Base-by-base conservation (phyloP, 2,113 vertebrate genomes). In the Rhea pennata region DNA sequence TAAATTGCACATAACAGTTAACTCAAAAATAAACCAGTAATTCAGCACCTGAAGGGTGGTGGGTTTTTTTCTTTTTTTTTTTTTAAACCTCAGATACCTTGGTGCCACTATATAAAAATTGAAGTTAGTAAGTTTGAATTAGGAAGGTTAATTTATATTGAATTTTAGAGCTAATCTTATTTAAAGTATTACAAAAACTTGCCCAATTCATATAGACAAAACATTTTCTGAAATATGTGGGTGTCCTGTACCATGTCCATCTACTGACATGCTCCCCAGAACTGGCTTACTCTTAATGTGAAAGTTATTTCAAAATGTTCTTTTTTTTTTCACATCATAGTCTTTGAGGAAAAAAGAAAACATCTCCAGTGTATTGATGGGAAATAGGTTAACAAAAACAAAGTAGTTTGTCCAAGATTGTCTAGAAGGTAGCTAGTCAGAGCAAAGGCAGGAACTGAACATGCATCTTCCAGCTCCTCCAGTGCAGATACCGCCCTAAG, bases 11-110 rank as follows among this genome's bases (percentile, higher is more conserved):
- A 56, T 12, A 83, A 84, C 3, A 36, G 10, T 75, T 72, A 70
- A 70, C 17, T 42, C 31, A 84, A 69, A 61, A 12, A 70, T 33
- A 64, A 76, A 91, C 23, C 19, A 75, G 8, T 51, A 82, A 92
- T 72, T 65, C 40, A 56, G 5, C 16, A 59, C 75, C 88, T 75
- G 93, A 86, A 59, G 23, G 42, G 9, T 44, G 42, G n/a, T n/a
- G n/a, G n/a, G n/a, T n/a, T n/a, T n/a, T 44, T 44, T 44, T 44
- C 5, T 44, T 21, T 61, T 26, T 54, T 95, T 95, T 88, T 66
- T 24, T 26, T 54, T 95, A 95, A 87, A 62, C 92, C 39, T 95
- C 81, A 83, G 29, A 87, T 40, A 36, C 7, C 51, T 90, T 61
- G 66, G 46, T 26, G 4, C 12, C 9, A 95, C 29, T 56, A 65